These are phyloP conservation scores for Maniola hyperantus DNA, from an alignment of 2,888 invertebrate species.

Conservation along the genomic window DNA sequence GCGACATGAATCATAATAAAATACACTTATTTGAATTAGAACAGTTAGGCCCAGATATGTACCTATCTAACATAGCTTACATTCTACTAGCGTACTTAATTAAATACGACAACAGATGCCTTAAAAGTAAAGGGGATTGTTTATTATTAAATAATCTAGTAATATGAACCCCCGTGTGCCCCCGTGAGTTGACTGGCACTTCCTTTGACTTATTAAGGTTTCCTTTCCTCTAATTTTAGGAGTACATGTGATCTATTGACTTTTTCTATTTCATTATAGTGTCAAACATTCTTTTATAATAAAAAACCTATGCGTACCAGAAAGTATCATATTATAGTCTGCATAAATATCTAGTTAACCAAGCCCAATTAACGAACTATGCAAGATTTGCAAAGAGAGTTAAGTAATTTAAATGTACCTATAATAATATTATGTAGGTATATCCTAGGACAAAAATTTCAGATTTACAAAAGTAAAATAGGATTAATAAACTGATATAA, in stretches of 20 bases:
- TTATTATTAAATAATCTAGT: slow-evolving; percentile 43
- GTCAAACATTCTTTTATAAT: background rate
- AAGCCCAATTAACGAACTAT: too few species aligned
- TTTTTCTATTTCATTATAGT: background rate
- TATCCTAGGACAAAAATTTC: background rate
- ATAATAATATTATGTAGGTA: too few species aligned
- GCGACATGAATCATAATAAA: too few species aligned
- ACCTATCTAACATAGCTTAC: too few species aligned
- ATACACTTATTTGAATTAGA: too few species aligned
- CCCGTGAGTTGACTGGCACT: slow-evolving; percentile 47
- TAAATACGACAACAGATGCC: slow-evolving; percentile 6
- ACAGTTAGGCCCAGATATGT: too few species aligned
- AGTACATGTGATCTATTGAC: background rate
- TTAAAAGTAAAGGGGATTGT: slow-evolving; percentile 26
- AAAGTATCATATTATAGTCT: too few species aligned
- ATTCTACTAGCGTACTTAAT: too few species aligned
- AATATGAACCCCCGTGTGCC: slow-evolving; percentile 48
- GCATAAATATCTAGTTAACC: too few species aligned
- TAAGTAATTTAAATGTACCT: too few species aligned
- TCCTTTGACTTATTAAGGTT: slow-evolving; percentile 50
- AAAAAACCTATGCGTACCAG: background rate
- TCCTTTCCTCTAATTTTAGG: slow-evolving; percentile 50
- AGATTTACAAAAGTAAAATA: background rate
- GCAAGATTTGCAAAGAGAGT: too few species aligned
- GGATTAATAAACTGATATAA: slow-evolving; percentile 15